These are phyloP conservation scores for Iphiclides podalirius DNA, from an alignment of 2,888 invertebrate genomes.

Conservation along the genomic window DNA sequence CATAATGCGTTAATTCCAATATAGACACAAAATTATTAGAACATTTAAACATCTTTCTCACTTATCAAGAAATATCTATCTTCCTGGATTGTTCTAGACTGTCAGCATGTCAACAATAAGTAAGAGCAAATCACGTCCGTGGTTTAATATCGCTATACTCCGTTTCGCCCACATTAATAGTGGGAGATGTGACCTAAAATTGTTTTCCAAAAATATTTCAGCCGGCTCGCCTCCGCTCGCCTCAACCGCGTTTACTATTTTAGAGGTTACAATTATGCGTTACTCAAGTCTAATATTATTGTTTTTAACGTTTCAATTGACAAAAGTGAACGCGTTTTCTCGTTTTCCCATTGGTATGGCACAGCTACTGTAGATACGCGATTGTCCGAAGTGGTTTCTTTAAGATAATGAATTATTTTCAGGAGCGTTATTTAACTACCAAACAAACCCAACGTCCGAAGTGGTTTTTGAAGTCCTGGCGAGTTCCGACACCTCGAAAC, in stretches of 20 bases:
- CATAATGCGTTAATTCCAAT: no score
- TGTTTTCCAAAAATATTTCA: slow-evolving; percentile 75
- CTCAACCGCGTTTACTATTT: slow-evolving; percentile 41
- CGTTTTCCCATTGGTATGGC: slow-evolving; percentile 60
- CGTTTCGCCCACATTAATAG: slow-evolving; percentile 32
- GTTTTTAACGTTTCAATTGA: slow-evolving; percentile 30
- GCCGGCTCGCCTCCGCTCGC: slow-evolving; percentile 50
- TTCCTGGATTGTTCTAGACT: slow-evolving; percentile 31
- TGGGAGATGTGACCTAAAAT: slow-evolving; percentile 67
- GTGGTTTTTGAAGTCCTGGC: slow-evolving; percentile 50
- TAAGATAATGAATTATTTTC: no score
- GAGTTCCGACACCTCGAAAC: slow-evolving; percentile 40
- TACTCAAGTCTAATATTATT: slow-evolving; percentile 36
- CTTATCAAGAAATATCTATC: no score
- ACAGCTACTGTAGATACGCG: no score
- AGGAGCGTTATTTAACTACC: slow-evolving; percentile 73
- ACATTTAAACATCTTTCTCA: no score
- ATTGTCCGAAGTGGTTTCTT: no score
- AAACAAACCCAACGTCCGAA: slow-evolving; percentile 44
- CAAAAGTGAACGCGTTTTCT: slow-evolving; percentile 31
- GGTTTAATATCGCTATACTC: slow-evolving; percentile 16
- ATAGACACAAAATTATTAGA: no score
- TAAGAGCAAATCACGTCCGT: slow-evolving; percentile 25
- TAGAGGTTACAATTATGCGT: slow-evolving; percentile 36
- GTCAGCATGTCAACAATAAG: slow-evolving; percentile 2